Evolutionary conservation across 2,797 vertebrate genomes (phyloP).

Genomic region (Sebastes alutus): DNA sequence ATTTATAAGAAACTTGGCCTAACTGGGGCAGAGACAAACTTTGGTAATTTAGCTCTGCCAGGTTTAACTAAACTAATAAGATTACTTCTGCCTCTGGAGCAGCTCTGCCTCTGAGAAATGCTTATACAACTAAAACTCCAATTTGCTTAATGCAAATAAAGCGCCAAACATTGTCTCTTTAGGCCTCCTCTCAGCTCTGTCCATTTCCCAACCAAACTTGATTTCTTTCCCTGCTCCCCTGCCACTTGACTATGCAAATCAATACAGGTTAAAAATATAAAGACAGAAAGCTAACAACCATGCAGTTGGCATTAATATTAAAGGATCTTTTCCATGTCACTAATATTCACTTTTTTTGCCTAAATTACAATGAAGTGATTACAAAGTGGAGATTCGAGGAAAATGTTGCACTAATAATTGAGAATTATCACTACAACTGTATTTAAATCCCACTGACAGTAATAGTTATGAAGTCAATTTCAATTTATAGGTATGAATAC

Average conservation of each 20-base stretch:
- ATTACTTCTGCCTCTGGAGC: constrained; percentile 52
- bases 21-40: constrained; percentile 43
- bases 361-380: background rate
- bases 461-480: background rate
- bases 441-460: background rate
- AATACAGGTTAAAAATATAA: constrained; percentile 14
- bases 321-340: background rate
- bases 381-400: background rate
- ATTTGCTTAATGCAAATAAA: constrained; percentile 70
- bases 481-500: background rate
- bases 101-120: constrained; percentile 56
- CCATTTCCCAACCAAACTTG: constrained; percentile 18
- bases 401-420: background rate
- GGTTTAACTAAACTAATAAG: constrained; percentile 66
- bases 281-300: background rate
- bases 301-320: background rate
- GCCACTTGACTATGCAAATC: constrained; percentile 27
- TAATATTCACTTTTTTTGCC: background rate
- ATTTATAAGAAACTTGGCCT: background rate
- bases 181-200: constrained; percentile 39
- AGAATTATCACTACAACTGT: background rate
- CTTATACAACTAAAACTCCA: constrained; percentile 60
- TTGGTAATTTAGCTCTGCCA: constrained; percentile 65
- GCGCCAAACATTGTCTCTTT: constrained; percentile 40
- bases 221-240: constrained; percentile 22